Conservation (phyloP, 35 echinoderm and acorn worm species). For the Lytechinus pictus region DNA sequence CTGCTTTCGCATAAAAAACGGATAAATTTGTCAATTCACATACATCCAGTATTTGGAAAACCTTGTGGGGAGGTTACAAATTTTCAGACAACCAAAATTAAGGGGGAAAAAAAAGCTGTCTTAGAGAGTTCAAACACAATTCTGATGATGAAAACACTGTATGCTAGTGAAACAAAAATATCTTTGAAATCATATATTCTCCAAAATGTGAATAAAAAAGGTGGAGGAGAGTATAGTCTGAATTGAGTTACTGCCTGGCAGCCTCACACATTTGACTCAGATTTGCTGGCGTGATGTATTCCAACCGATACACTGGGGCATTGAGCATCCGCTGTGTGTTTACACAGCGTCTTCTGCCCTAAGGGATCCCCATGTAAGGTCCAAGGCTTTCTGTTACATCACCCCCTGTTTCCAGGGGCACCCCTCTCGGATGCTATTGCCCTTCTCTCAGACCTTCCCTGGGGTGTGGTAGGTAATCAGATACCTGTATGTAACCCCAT, state of each 20-base stretch:
- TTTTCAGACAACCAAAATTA: no score
- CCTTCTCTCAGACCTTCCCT: neutral
- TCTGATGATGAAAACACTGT: no score
- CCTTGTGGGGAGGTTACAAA: no score
- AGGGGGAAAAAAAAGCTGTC: no score
- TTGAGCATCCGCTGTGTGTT: neutral
- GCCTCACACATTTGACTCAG: neutral
- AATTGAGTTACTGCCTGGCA: neutral
- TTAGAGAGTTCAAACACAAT: no score
- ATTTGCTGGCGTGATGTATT: neutral
- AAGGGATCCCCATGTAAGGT: neutral
- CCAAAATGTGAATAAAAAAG: neutral
- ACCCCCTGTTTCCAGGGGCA: neutral
- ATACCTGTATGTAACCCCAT: neutral
- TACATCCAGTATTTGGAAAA: no score
- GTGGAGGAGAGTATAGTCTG: neutral
- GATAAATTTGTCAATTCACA: no score
- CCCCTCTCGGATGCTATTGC: neutral
- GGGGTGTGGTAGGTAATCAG: neutral
- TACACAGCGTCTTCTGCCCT: neutral
- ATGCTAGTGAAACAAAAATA: no score
- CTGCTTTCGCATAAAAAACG: no score
- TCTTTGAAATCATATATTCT: no score
- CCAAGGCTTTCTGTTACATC: neutral
- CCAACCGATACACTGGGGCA: neutral